Conservation (phyloP, 2,113 vertebrate genomes). For the Rissa tridactyla region DNA sequence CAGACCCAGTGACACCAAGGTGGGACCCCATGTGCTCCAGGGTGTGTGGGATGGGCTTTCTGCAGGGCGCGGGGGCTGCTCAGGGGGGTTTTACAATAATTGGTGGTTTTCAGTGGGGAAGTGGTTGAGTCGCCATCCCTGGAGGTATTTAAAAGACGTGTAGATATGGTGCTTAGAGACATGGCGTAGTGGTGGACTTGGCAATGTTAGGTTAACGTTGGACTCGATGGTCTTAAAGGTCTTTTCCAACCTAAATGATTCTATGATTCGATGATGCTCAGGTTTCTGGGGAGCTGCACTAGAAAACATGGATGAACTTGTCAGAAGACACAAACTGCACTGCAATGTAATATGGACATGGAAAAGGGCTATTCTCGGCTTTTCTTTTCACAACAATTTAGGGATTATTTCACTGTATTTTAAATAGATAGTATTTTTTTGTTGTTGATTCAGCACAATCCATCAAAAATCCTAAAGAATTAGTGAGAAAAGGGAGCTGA, state of each 20-base stretch:
- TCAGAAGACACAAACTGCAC: background rate
- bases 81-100: rapidly evolving
- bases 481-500: background rate
- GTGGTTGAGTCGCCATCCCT: background rate
- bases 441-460: background rate
- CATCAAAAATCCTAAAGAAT: background rate
- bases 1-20: background rate
- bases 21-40: rapidly evolving
- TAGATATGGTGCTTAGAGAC: background rate
- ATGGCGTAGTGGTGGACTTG: background rate
- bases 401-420: background rate
- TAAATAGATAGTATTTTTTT: background rate
- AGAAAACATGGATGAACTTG: background rate
- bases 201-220: background rate
- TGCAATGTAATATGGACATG: background rate
- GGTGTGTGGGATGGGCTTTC: background rate
- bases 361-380: background rate
- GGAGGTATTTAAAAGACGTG: background rate
- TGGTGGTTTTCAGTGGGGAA: background rate
- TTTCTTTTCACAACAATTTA: background rate
- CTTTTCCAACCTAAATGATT: background rate
- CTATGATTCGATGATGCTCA: background rate
- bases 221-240: background rate
- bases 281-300: rapidly evolving
- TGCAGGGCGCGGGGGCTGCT: background rate